These are phyloP conservation scores for Oegoconia quadripuncta DNA, from an alignment of 2,888 invertebrate species.

Conservation along the genomic window DNA sequence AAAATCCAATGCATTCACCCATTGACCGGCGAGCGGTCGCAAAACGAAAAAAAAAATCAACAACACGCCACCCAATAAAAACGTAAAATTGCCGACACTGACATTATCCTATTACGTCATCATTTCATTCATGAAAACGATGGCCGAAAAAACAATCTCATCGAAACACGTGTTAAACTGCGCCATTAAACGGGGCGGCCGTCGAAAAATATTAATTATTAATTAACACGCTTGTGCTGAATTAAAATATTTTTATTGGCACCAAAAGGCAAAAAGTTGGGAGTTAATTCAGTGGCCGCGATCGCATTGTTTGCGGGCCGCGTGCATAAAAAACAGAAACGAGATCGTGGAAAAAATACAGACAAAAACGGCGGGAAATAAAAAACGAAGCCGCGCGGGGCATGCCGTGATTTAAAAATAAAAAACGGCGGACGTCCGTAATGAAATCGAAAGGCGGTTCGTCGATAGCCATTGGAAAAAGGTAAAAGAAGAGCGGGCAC, in stretches of 20 bases:
- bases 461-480: conserved; percentile 77
- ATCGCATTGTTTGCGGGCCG: conserved; percentile 76
- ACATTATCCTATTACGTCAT: conserved; percentile 79
- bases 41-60: conserved; percentile 63
- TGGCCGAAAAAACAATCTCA: conserved; percentile 71
- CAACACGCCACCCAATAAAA: conserved; percentile 71
- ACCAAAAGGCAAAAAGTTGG: conserved; percentile 72
- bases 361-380: conserved; percentile 58
- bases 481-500: conserved; percentile 67
- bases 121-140: conserved; percentile 76
- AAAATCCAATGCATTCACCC: conserved; percentile 71
- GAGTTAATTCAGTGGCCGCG: conserved; percentile 75
- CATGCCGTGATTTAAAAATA: conserved; percentile 76
- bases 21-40: conserved; percentile 66
- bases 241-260: conserved; percentile 78
- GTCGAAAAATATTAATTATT: conserved; percentile 78
- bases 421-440: conserved; percentile 74
- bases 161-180: conserved; percentile 72
- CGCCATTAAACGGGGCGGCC: conserved; percentile 65
- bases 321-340: conserved; percentile 68
- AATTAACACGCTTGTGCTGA: conserved; percentile 68
- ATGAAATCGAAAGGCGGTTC: conserved; percentile 79
- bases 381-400: conserved; percentile 63
- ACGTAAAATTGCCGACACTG: conserved; percentile 73
- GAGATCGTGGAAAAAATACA: conserved; percentile 62